Percentiles rank a stretch among this genome's conserved stretches.
phyloP scores from a whole-genome alignment of 1,140 invertebrate species.

The Drosophila mayri region DNA sequence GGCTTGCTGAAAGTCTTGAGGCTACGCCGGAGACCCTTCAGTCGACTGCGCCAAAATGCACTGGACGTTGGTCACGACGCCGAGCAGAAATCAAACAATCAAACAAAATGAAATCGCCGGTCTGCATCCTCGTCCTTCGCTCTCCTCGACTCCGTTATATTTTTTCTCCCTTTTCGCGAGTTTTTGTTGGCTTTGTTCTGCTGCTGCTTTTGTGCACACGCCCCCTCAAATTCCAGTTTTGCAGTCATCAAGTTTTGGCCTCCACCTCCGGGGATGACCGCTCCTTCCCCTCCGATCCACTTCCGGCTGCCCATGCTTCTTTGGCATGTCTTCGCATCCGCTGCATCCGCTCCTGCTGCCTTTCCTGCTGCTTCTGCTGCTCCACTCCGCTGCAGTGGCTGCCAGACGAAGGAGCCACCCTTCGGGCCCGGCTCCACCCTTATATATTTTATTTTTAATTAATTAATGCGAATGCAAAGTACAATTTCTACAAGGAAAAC shows the following conservation, averaged over 20 bases:
- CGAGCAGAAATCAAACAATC: constrained; percentile 80
- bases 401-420: constrained; percentile 69
- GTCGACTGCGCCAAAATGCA: constrained; percentile 72
- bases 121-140: constrained; percentile 22
- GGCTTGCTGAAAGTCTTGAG: constrained; percentile 74
- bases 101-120: constrained; percentile 80
- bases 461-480: constrained; percentile 84
- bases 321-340: constrained; percentile 83
- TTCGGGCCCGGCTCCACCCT: constrained; percentile 30
- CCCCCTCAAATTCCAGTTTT: constrained; percentile 76
- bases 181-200: constrained; percentile 75
- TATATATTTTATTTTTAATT: constrained; percentile 84
- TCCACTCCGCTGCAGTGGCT: constrained; percentile 56
- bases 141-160: constrained; percentile 22
- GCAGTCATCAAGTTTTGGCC: constrained; percentile 80
- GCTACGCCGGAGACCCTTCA: constrained; percentile 79
- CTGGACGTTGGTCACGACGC: constrained; percentile 55
- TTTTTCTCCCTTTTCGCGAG: constrained; percentile 46
- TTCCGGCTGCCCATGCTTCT: constrained; percentile 75
- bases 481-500: constrained; percentile 84
- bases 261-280: constrained; percentile 5
- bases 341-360: constrained; percentile 55
- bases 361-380: constrained; percentile 36
- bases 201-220: constrained; percentile 73
- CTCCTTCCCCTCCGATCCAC: constrained; percentile 28